Evolutionary conservation across 2,797 vertebrate species (phyloP), one percentile per base, ranked within the genome.

Genomic region (Syndactyla subalaris): DNA sequence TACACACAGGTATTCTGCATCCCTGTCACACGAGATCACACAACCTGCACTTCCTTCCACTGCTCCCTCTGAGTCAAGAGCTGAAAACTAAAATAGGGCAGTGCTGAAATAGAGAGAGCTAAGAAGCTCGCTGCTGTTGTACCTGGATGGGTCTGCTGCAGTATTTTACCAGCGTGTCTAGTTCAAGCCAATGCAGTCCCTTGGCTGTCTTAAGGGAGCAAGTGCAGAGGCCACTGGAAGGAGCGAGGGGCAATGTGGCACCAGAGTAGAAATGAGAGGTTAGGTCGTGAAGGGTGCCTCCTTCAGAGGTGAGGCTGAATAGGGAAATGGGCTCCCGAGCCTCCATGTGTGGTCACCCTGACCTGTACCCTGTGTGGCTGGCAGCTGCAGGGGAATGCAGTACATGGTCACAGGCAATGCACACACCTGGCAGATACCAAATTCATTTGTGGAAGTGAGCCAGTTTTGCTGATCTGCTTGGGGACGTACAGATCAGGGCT

Each of bases 71-170:
- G 59, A 90, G 63, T 26, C 66, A 92, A n/a, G n/a, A 70, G 62
- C 36, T 14, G 5, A 85, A 82, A 71, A 36, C 30, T 55, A 41
- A 95, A 88, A 76, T 62, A 95, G 80, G 89, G 36, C 73, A 79
- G 39, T 54, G 46, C 34, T 72, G 57, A 93, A 93, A 76, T 2
- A 52, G 38, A 23, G 67, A 87, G 67, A 48, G 38, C 57, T 43
- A 39, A 61, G 84, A 36, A 71, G 20, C 71, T 63, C 49, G 13
- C 12, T 43, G 48, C 24, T 87, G n/a, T 34, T 32, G 43, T 80
- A 49, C 29, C 38, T 41, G 59, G 7, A 32, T 70, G 48, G 46
- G 15, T 46, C 51, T 88, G 48, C 67, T 73, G 36, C 57, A 45
- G 30, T 36, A 11, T 67, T 87, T 91, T 46, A 79, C 54, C 38